Base-by-base conservation (phyloP, 2,113 vertebrate genomes). In the Phalacrocorax carbo region DNA sequence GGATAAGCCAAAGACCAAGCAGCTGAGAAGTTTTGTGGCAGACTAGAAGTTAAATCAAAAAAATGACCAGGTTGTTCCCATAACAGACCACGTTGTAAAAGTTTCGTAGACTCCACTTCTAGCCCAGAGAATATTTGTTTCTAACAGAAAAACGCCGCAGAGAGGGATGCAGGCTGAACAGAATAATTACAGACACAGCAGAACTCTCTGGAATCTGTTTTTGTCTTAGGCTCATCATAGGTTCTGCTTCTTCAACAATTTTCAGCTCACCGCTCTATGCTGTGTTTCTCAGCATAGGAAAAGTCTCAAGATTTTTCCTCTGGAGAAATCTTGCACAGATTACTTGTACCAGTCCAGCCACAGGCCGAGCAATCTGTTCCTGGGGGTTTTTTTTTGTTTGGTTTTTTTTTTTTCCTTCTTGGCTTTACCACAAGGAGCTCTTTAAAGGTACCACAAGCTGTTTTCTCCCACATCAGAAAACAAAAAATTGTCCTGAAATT, bases 251-350 rank as follows among this genome's bases (percentile, higher is more conserved):
- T 87, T 83, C 86, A 79, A 76, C 15, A 36, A 29, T 86, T 94
- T 95, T 87, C 68, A 65, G 42, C 26, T 91, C 10, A 6, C 64
- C 52, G 30, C 51, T 52, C 42, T 30, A 1, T n/a, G 80, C 70
- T 1, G 0, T 9, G 30, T 78, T 88, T 92, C 80, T 62, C 76
- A 94, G 82, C 54, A 38, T 38, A 91, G 77, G 69, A 60, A 26
- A 68, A 93, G 65, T 20, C 78, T 90, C 76, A 76, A 66, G 89
- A 91, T 73, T 88, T 90, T 92, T 85, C 88, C 90, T 93, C 94
- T 91, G 61, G 94, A 94, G 90, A 97, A 97, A 96, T 94, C 75
- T 84, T 55, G 64, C 94, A 96, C 95, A 94, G 94, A 96, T 95
- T 96, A 93, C 88, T 95, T 6, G 29, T 84, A 97, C 92, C 92